Base-by-base conservation (phyloP, 2,888 invertebrate species). In the Seladonia tumulorum region DNA sequence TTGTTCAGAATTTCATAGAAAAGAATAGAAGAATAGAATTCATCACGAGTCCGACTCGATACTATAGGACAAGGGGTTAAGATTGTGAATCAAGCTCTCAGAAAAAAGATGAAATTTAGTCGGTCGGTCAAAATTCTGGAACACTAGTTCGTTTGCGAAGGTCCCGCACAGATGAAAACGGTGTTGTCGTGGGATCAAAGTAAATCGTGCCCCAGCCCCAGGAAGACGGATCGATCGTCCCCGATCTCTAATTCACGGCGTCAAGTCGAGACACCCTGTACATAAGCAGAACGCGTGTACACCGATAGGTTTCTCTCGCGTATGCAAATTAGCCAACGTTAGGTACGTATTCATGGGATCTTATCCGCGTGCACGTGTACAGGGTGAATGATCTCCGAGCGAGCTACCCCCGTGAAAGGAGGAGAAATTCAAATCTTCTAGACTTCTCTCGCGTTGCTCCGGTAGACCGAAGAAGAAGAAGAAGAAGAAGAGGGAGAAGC, bases 321-420 rank as follows among this genome's bases (percentile, higher is more conserved):
- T 91, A 93, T 92, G 93, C 91, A 93, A 93, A 93, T 93, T 89
- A 91, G 87, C 83, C 81, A 86, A 90, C 87, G 86, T 87, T 89
- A 90, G 91, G 88, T 89, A 91, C 63, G 90, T 90, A 92, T 91
- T 92, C 91, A 87, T 89, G 90, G 92, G 93, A 93, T 93, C 93
- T 93, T 93, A 93, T 93, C 92, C 92, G 89, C 87, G 83, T 91
- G 93, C 93, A 93, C 92, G 92, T 92, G 92, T 91, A 88, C 89
- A 87, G 90, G 91, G 93, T 93, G 92, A 93, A 93, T 88, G 93
- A 91, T 92, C 92, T 90, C 85, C 49, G 22, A 18, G 81, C 84
- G 76, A 86, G 89, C 86, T 88, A 89, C 87, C 87, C 88, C 81
- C 49, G 82, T 63, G 86, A 87, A 87, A 91, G 85, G 83, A 90